Conservation (phyloP, 2,888 invertebrate genomes). For the Pediacus dermestoides region DNA sequence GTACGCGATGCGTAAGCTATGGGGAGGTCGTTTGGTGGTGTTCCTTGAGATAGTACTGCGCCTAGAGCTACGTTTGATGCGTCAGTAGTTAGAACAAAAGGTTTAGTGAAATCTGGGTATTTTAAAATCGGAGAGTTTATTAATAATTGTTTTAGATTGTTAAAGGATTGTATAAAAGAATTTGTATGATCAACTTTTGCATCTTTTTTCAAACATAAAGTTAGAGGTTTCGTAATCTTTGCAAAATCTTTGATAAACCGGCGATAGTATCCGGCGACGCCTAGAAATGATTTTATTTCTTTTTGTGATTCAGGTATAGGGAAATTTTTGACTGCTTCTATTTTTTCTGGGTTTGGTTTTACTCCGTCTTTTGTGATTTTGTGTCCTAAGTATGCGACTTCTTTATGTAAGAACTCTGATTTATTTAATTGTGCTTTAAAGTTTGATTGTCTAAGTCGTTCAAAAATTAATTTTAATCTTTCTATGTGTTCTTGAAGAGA, state of each 20-base stretch:
- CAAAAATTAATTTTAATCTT: constrained; percentile 26
- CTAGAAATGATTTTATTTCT: constrained; percentile 17
- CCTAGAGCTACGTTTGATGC: too few relatives aligned
- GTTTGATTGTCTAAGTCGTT: constrained; percentile 24
- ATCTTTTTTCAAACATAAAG: too few relatives aligned
- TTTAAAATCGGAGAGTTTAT: too few relatives aligned
- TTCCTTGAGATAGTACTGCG: constrained; percentile 34
- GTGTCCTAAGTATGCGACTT: constrained; percentile 32
- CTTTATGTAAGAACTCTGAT: constrained; percentile 27
- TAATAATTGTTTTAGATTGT: too few relatives aligned
- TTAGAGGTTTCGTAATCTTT: constrained; percentile 13
- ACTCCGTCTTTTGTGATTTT: constrained; percentile 14
- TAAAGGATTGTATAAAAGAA: too few relatives aligned
- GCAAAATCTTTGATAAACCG: constrained; percentile 15
- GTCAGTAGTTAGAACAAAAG: too few relatives aligned
- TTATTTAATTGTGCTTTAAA: constrained; percentile 30
- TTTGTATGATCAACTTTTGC: too few relatives aligned
- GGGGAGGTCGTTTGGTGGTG: constrained; percentile 34
- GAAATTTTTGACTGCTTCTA: constrained; percentile 12
- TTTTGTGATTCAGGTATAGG: constrained; percentile 13
- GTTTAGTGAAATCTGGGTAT: constrained; percentile 31
- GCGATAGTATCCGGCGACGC: constrained; percentile 14
- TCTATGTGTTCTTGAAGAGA: constrained; percentile 15
- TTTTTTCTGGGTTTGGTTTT: constrained; percentile 20
- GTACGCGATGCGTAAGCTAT: constrained; percentile 34